Evolutionary conservation across 2,888 invertebrate species (phyloP), one percentile per base, ranked within the genome.

Genomic region (Leptinotarsa tumamoca): DNA sequence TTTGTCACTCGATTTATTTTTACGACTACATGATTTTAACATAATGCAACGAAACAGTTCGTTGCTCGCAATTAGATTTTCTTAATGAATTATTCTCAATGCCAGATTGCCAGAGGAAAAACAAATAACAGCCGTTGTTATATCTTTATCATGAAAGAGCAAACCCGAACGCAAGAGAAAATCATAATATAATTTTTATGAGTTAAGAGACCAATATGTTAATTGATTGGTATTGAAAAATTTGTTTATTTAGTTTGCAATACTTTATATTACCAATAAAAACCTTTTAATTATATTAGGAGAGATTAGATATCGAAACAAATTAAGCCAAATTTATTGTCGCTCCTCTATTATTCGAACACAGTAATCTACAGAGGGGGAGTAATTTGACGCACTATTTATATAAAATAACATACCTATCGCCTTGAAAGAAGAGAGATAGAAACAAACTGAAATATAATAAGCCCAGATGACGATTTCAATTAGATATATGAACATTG

Each of bases 271-370:
- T 63, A 63, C 43, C 33, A 17, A 58, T 58, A 21, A 58, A 58
- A 58, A 14, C 17, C n/a, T 43, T 63, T 33, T 63, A 63, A 63
- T 63, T 63, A 63, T 63, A 63, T n/a, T 43, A 63, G 7, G 17
- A 63, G 63, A 63, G 63, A 63, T 63, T 63, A 63, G 63, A 63
- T 63, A 63, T 63, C n/a, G 43, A 15, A 63, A 63, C 43, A 63
- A 43, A 43, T 33, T 33, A 43, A 63, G 17, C 63, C 63, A 33
- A 63, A 63, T 63, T 33, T 13, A 63, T 63, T 63, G 63, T 63
- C 10, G 17, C 10, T 18, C 33, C n/a, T 43, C n/a, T 43, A 63
- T 63, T 13, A 58, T 58, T 33, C 63, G 33, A 17, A 33, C n/a
- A 63, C 3, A 13, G n/a, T 63, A 63, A 43, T 63, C 17, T 33